Evolutionary conservation across 1,140 invertebrate genomes (phyloP).

Genomic region (Lepidostoma basale): DNA sequence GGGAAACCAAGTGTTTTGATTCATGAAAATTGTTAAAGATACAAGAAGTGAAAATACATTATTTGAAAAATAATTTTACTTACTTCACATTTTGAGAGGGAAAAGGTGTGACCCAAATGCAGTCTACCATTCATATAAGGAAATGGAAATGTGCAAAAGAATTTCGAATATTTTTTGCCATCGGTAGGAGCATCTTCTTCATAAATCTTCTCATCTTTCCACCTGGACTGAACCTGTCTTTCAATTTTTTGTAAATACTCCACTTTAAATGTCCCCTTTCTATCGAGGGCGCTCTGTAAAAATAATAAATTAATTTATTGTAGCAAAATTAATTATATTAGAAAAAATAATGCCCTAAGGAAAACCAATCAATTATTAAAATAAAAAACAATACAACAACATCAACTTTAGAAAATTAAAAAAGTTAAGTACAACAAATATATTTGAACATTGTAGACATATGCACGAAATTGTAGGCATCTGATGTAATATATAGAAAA

Average conservation of each 20-base stretch:
- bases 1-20: too few species aligned
- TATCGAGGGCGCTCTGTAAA: slow-evolving; percentile 64
- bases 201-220: slow-evolving; percentile 80
- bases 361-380: too few species aligned
- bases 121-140: slow-evolving; percentile 99
- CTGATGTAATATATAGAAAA: too few species aligned
- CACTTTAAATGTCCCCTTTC: slow-evolving; percentile 93
- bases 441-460: too few species aligned
- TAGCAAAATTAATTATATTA: too few species aligned
- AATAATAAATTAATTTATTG: too few species aligned
- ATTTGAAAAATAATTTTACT: slow-evolving; percentile 24
- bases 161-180: slow-evolving; percentile 78
- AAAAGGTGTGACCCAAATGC: slow-evolving; percentile 98
- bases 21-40: neutral
- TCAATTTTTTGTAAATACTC: slow-evolving; percentile 90
- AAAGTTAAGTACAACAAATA: too few species aligned
- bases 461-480: too few species aligned
- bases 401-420: too few species aligned
- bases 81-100: slow-evolving; percentile 94
- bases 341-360: too few species aligned
- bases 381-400: too few species aligned
- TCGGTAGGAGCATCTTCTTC: slow-evolving; percentile 78
- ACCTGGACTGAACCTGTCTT: slow-evolving; percentile 79
- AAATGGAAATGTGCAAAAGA: slow-evolving; percentile 94
- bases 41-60: neutral